Evolutionary conservation across 1,140 invertebrate genomes (phyloP).

Genomic region (Globodera ellingtonae): DNA sequence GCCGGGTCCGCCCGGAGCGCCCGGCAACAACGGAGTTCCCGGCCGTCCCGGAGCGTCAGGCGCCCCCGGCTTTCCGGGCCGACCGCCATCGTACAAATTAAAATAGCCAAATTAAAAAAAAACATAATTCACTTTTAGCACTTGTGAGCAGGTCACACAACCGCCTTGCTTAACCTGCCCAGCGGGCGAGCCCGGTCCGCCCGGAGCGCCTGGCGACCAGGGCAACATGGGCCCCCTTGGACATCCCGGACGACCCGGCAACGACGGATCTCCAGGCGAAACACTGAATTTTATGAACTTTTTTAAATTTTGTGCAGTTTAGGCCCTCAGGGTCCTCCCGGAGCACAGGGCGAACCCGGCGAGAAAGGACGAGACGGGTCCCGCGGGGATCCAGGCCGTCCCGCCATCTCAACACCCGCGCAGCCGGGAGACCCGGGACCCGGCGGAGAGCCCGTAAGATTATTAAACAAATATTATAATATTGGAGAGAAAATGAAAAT

Average conservation of each 20-base stretch:
- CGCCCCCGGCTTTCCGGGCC: conserved; percentile 61
- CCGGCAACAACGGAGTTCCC: conserved; percentile 60
- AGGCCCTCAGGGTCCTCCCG: conserved; percentile 57
- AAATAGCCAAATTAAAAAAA: conserved; percentile 9
- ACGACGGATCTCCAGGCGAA: conserved; percentile 57
- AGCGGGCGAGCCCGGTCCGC: conserved; percentile 47
- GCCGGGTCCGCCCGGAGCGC: conserved; percentile 57
- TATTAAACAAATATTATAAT: not conserved
- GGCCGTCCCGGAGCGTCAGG: conserved; percentile 59
- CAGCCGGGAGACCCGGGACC: conserved; percentile 62
- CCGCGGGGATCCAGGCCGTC: conserved; percentile 62
- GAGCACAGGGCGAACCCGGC: conserved; percentile 54
- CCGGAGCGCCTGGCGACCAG: conserved; percentile 50
- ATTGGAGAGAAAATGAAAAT: not conserved
- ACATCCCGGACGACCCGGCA: conserved; percentile 54
- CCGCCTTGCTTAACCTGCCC: conserved; percentile 63
- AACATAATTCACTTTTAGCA: conserved; percentile 24
- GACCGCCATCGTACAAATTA: conserved; percentile 56
- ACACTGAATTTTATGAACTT: not conserved
- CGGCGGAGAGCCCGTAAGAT: conserved; percentile 56
- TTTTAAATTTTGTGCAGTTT: not conserved
- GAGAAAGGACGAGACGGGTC: conserved; percentile 57
- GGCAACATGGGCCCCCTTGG: conserved; percentile 51
- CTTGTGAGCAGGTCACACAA: conserved; percentile 64
- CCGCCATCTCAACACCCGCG: conserved; percentile 64